Conservation (phyloP, 2,113 vertebrate species). For the Poeciliopsis retropinna region DNA sequence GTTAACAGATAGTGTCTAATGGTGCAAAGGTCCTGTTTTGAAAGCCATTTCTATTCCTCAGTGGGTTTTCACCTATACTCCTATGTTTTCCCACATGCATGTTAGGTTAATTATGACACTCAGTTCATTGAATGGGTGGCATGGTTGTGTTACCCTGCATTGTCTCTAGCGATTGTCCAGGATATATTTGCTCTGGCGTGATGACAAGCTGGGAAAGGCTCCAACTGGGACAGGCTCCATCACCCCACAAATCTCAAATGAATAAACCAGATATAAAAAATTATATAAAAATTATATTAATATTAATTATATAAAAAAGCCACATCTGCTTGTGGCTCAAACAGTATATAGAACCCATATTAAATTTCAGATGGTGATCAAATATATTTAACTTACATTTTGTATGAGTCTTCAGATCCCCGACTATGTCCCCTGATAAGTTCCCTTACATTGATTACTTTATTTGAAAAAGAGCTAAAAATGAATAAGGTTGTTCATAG, state of each 20-base stretch:
- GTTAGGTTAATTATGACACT: background rate
- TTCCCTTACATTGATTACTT: background rate
- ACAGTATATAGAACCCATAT: background rate
- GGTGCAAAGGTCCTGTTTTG: background rate
- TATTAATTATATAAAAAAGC: no score
- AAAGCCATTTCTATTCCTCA: background rate
- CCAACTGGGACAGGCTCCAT: background rate
- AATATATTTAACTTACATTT: background rate
- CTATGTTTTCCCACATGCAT: background rate
- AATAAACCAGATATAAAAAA: background rate
- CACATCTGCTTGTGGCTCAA: background rate
- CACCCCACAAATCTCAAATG: background rate
- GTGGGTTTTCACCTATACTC: background rate
- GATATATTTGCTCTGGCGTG: background rate
- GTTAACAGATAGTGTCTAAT: background rate
- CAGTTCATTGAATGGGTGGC: background rate
- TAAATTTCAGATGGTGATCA: background rate
- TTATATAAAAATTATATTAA: no score
- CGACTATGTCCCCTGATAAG: background rate
- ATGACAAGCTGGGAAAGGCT: background rate
- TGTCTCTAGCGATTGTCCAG: background rate
- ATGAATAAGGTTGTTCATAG: background rate
- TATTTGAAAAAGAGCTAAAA: background rate
- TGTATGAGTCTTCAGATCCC: background rate
- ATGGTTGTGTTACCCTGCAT: background rate